Base-by-base conservation (phyloP, 2,113 vertebrate genomes). In the Cepphus grylle region DNA sequence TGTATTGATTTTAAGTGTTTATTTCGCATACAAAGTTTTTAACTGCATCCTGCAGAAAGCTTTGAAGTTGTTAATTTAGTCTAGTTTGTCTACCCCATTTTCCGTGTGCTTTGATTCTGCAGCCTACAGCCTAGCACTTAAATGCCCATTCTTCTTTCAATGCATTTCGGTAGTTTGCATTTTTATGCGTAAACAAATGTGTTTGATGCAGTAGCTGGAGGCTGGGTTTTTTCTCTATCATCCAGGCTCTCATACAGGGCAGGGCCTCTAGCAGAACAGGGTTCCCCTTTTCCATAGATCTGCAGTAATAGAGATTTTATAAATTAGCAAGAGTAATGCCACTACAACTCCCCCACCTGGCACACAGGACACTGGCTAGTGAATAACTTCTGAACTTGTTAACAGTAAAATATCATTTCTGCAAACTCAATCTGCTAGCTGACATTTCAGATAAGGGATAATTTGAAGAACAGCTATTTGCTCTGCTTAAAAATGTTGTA, bases 291-390 rank as follows among this genome's bases (percentile, higher is more conserved):
- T 88, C 53, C 50, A 63, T 1, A 50, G 12, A 58, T 36, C 16
- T 85, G 32, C 21, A 59, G 14, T 52, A 65, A 65, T 0, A 67
- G 18, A 52, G 5, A 19, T 59, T 67, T 86, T 80, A 29, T 38
- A 56, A 65, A 69, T 32, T 43, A 52, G 15, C 0, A 0, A 76
- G 11, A 5, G 11, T 49, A 59, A 63, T 55, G 61, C 2, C 20
- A 80, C 14, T 6, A 43, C 38, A 56, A 30, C 3, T 26, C 27
- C 25, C 61, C 8, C 17, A 73, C 7, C 30, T 47, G 36, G 10
- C 8, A 27, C 29, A 81, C 1, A 7, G 22, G 22, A 58, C 36
- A 45, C 8, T 63, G 42, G 11, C 9, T 40, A 45, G 34, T n/a
- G 32, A 90, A 18, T 22, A 74, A 36, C n/a, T 78, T 84, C 20